Percentiles rank a stretch among this genome's conserved stretches.
These are phyloP conservation scores for Andricus quercusramuli DNA, from an alignment of 2,888 invertebrate genomes.

Conservation along the genomic window DNA sequence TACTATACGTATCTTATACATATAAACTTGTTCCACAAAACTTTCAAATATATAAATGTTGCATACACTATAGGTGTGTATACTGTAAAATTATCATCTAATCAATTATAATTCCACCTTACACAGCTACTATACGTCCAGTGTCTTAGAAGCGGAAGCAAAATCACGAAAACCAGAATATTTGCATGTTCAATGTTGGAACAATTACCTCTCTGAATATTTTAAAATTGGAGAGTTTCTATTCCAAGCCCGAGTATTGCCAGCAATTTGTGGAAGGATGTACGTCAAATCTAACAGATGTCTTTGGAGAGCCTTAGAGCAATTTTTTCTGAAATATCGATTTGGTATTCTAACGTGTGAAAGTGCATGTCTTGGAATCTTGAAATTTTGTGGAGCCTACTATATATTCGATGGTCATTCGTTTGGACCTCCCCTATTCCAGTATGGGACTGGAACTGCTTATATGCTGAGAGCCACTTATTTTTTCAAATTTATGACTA, in stretches of 20 bases:
- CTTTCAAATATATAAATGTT: not conserved
- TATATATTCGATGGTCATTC: conserved; percentile 70
- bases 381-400: conserved; percentile 70
- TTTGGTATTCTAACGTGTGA: conserved; percentile 70
- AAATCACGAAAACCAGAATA: conserved; percentile 52
- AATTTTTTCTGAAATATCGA: conserved; percentile 63
- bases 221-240: conserved; percentile 68
- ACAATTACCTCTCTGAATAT: conserved; percentile 58
- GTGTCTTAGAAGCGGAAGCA: conserved; percentile 60
- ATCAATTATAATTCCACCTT: not conserved
- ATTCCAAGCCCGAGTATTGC: conserved; percentile 63
- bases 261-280: conserved; percentile 62
- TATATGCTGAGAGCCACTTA: conserved; percentile 68
- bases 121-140: conserved; percentile 63
- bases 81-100: not conserved
- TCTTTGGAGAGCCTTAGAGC: conserved; percentile 65
- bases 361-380: conserved; percentile 65
- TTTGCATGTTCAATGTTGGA: conserved; percentile 52
- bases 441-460: conserved; percentile 63
- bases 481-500: conserved; percentile 64
- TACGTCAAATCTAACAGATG: conserved; percentile 56
- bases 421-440: conserved; percentile 69
- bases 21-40: not conserved
- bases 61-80: not conserved
- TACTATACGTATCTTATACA: not conserved